Evolutionary conservation across 92 coral and sea anemone species (phyloP).

Genomic region (Micromussa lordhowensis): DNA sequence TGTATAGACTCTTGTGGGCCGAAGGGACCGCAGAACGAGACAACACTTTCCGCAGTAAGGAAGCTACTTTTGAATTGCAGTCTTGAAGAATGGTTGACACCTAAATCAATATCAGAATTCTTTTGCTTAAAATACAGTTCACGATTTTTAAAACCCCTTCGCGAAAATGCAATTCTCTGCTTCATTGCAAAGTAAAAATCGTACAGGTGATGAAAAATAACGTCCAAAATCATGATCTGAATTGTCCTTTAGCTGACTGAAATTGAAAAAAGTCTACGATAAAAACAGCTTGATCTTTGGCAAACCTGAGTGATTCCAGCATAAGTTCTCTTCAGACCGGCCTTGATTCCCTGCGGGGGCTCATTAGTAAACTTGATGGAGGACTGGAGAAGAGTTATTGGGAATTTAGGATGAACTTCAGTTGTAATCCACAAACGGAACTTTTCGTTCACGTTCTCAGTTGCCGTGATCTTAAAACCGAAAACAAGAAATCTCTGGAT

Average conservation of each 20-base stretch:
- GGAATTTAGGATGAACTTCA: conserved; percentile 97
- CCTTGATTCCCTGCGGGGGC: conserved; percentile 98
- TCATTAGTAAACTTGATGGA: conserved; percentile 98
- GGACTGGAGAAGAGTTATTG: conserved; percentile 94
- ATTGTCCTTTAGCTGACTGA: not conserved
- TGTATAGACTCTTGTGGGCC: too few relatives aligned
- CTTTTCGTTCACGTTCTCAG: conserved; percentile 92
- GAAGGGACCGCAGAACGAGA: too few relatives aligned
- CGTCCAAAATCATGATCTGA: not conserved
- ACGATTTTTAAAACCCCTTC: too few relatives aligned
- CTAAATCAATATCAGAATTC: too few relatives aligned
- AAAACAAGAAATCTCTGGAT: not conserved
- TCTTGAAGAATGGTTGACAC: too few relatives aligned
- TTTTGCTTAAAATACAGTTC: too few relatives aligned
- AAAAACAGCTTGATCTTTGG: not conserved
- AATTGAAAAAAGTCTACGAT: not conserved
- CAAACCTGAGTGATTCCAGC: conserved; percentile 96
- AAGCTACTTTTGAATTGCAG: too few relatives aligned
- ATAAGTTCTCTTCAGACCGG: conserved; percentile 96
- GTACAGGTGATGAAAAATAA: too few relatives aligned
- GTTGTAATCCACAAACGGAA: conserved; percentile 99
- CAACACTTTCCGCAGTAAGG: too few relatives aligned
- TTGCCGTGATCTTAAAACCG: conserved; percentile 70
- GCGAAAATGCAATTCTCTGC: too few relatives aligned
- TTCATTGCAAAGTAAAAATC: too few relatives aligned